These are phyloP conservation scores for Stratiomys singularior DNA, from an alignment of 2,888 invertebrate genomes.

Conservation along the genomic window DNA sequence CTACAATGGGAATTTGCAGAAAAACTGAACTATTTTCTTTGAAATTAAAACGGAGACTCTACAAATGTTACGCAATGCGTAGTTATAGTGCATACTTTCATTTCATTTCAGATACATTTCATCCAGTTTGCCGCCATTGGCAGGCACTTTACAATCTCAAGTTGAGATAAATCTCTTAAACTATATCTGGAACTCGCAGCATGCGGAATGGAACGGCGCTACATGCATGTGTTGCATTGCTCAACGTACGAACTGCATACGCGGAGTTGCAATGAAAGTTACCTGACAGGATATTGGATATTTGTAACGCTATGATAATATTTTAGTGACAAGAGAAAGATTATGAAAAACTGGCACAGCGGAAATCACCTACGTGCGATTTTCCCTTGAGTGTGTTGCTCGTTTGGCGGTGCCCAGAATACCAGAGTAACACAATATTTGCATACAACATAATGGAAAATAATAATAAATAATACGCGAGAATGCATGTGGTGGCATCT, in stretches of 20 bases:
- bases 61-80: too few relatives aligned
- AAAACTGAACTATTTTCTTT: too few relatives aligned
- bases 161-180: neutral
- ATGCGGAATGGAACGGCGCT: too few relatives aligned
- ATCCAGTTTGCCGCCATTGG: neutral
- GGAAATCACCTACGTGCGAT: slow-evolving; percentile 30
- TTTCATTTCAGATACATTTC: too few relatives aligned
- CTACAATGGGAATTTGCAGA: too few relatives aligned
- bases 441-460: neutral
- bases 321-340: slow-evolving; percentile 5
- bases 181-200: neutral
- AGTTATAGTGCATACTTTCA: too few relatives aligned
- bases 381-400: neutral
- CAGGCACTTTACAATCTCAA: neutral
- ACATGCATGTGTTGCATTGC: neutral
- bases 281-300: slow-evolving; percentile 31
- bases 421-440: neutral
- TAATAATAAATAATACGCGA: neutral
- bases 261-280: slow-evolving; percentile 37
- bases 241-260: slow-evolving; percentile 3
- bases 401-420: neutral
- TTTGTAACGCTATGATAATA: slow-evolving; percentile 10
- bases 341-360: slow-evolving; percentile 41
- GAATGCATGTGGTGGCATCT: too few relatives aligned
- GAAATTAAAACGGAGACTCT: too few relatives aligned